A percentile compares a stretch with the other conserved stretches of the same genome.
Evolutionary conservation across 2,888 invertebrate genomes (phyloP).

Genomic region (Parnassius orleans): DNA sequence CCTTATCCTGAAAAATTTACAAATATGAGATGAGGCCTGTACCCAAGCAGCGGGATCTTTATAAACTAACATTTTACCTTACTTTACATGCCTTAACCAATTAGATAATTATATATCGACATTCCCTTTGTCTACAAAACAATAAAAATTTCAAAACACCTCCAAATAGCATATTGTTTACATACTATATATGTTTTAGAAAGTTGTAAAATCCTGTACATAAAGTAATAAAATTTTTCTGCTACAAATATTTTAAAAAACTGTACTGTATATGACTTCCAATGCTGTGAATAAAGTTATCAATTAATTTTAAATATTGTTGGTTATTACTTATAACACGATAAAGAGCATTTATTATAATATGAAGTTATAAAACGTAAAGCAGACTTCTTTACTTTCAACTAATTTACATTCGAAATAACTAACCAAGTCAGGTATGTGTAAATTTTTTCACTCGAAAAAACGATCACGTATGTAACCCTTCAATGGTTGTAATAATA

Average conservation of each 20-base stretch:
- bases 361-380: slow-evolving; percentile 21
- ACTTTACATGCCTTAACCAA: too few relatives aligned
- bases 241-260: too few relatives aligned
- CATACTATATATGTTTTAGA: too few relatives aligned
- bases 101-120: too few relatives aligned
- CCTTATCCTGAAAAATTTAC: too few relatives aligned
- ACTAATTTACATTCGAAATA: slow-evolving; percentile 29
- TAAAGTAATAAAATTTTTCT: neutral
- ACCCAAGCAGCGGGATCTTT: too few relatives aligned
- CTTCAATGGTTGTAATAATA: slow-evolving; percentile 37
- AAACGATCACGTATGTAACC: slow-evolving; percentile 37
- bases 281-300: slow-evolving; percentile 14
- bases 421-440: slow-evolving; percentile 24
- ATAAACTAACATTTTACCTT: too few relatives aligned
- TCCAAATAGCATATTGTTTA: too few relatives aligned
- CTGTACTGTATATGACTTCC: neutral
- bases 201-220: neutral
- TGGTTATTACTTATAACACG: slow-evolving; percentile 17
- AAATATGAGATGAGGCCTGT: too few relatives aligned
- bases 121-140: too few relatives aligned
- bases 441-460: slow-evolving; percentile 32
- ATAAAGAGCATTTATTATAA: slow-evolving; percentile 20
- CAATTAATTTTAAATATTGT: slow-evolving; percentile 15
- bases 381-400: slow-evolving; percentile 25
- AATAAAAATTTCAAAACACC: too few relatives aligned